phyloP scores from a whole-genome alignment of 2,888 invertebrate species.

The Crepidodera aurea region DNA sequence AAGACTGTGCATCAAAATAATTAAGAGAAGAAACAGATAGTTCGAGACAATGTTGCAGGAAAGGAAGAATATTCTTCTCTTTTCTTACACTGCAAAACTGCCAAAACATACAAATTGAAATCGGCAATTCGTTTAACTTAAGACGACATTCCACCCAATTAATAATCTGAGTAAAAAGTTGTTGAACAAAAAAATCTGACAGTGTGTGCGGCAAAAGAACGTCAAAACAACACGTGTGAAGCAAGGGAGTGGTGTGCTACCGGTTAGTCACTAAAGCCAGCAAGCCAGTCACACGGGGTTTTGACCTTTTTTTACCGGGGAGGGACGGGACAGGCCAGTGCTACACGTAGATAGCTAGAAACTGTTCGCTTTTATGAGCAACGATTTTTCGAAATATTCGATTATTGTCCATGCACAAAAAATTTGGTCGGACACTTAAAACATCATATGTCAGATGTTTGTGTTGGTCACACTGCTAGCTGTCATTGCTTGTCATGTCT shows the following conservation, averaged over 20 bases:
- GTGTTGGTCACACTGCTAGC: too few relatives aligned
- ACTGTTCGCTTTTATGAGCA: constrained; percentile 29
- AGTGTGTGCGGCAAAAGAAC: constrained; percentile 63
- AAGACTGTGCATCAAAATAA: background rate
- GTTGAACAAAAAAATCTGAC: constrained; percentile 37
- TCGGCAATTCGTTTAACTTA: constrained; percentile 34
- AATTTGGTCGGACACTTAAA: background rate
- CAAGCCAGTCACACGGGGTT: constrained; percentile 63
- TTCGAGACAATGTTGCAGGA: background rate
- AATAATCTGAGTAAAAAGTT: constrained; percentile 16
- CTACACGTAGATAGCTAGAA: constrained; percentile 65
- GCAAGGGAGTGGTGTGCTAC: constrained; percentile 58
- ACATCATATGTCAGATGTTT: too few relatives aligned
- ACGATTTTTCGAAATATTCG: background rate
- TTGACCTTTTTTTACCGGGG: constrained; percentile 64
- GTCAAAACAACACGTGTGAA: constrained; percentile 64
- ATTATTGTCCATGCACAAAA: background rate
- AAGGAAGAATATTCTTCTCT: constrained; percentile 6
- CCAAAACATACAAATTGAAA: constrained; percentile 8
- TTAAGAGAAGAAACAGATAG: background rate
- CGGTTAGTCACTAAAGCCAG: constrained; percentile 64
- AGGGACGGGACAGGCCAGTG: constrained; percentile 64
- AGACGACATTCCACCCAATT: constrained; percentile 29
- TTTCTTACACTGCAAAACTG: constrained; percentile 16
- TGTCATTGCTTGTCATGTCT: too few relatives aligned